Conservation (phyloP, 2,888 invertebrate species). For the Limnephilus rhombicus region DNA sequence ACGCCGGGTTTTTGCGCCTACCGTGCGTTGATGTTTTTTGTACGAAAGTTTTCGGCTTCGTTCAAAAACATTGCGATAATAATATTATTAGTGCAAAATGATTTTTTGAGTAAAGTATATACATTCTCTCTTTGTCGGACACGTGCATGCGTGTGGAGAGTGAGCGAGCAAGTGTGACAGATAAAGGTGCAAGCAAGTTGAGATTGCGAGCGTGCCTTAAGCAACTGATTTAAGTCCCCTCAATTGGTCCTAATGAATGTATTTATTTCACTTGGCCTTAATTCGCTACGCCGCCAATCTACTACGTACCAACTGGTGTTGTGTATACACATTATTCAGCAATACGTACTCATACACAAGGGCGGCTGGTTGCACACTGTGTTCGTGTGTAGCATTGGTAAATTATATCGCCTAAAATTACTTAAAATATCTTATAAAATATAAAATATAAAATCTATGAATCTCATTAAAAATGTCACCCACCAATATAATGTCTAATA, state of each 20-base stretch:
- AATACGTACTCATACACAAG: neutral
- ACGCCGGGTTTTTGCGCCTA: neutral
- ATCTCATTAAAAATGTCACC: too few relatives aligned
- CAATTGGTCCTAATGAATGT: conserved; percentile 66
- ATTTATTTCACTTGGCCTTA: conserved; percentile 66
- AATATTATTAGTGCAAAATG: conserved; percentile 7
- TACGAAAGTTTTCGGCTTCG: neutral
- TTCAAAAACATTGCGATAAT: neutral
- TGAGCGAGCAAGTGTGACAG: conserved; percentile 37
- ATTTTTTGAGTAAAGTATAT: neutral
- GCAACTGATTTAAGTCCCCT: conserved; percentile 61
- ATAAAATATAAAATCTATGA: too few relatives aligned
- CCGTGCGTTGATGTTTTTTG: conserved; percentile 35
- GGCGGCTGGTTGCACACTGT: too few relatives aligned
- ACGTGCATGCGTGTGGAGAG: conserved; percentile 3
- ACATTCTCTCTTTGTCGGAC: neutral
- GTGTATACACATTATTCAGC: neutral
- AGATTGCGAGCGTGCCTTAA: conserved; percentile 40
- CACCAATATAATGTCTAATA: too few relatives aligned
- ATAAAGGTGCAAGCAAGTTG: conserved; percentile 41
- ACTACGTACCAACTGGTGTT: neutral
- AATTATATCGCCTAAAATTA: too few relatives aligned
- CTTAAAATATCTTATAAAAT: too few relatives aligned
- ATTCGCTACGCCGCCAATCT: conserved; percentile 54
- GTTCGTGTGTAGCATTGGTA: too few relatives aligned